Conservation (phyloP, 2,797 vertebrate genomes). For the Netta rufina region DNA sequence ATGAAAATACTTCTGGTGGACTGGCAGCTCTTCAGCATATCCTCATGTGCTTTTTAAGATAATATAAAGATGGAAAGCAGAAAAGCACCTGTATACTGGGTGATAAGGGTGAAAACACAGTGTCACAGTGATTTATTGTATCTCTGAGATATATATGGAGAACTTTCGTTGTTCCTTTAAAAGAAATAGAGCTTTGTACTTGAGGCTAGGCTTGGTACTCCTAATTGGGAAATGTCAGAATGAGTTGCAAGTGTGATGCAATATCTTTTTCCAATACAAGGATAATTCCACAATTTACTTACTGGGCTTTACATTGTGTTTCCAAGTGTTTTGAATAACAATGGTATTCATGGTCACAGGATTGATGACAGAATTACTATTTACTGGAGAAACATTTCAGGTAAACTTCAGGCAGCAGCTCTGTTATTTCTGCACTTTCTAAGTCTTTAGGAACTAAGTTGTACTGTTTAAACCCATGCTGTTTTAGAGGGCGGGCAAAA, state of each 20-base stretch:
- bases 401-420: background rate
- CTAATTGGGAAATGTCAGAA: conserved; percentile 50
- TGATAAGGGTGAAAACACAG: conserved; percentile 29
- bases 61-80: conserved; percentile 18
- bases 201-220: background rate
- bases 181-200: conserved; percentile 9
- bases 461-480: background rate
- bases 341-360: background rate
- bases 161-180: background rate
- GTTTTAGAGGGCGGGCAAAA: background rate
- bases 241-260: background rate
- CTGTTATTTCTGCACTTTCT: background rate
- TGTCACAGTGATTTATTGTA: conserved; percentile 41
- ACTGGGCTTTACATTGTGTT: background rate
- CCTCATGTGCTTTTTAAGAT: conserved; percentile 39
- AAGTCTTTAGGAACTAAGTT: fast-evolving
- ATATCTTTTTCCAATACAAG: background rate
- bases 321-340: conserved; percentile 12
- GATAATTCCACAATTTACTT: conserved; percentile 2
- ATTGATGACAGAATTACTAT: background rate
- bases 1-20: background rate
- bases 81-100: background rate
- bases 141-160: background rate
- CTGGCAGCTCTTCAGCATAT: background rate
- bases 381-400: background rate